Base-by-base conservation (phyloP, 2,888 invertebrate genomes). In the Nyleta sp. region DNA sequence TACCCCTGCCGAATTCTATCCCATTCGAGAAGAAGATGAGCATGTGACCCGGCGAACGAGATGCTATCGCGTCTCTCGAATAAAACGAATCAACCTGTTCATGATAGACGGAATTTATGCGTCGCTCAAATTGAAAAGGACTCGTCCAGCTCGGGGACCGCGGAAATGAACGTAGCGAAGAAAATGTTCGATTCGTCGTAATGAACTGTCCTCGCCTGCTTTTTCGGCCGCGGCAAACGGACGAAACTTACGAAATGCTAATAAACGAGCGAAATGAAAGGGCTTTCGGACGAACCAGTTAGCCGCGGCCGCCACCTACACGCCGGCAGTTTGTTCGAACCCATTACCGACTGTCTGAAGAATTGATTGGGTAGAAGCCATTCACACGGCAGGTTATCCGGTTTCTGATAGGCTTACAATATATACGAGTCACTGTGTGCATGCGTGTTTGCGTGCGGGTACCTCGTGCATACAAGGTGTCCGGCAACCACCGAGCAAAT, bases 281-380 rank as follows among this genome's bases (percentile, higher is more conserved):
- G 70, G 46, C 71, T 77, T 38, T 65, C 22, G 65, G 53, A 60
- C 71, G 65, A 65, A 71, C 77, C 77, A 72, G 71, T 67, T 71
- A 74, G 13, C 48, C 68, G 6, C 68, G 6, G 64, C 70, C 67
- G 57, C 70, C 78, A 72, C 79, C 79, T 79, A 79, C 79, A 74
- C 74, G 57, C 60, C 79, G 79, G 79, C 75, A 71, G 75, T 74
- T 79, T 62, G 74, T 79, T 71, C 74, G 75, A 79, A 71, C 70
- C 79, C 74, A 79, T 79, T 79, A 75, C 74, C 55, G 74, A 62
- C 78, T 78, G 73, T 70, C 78, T 53, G 55, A 53, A 74, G 74
- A 78, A 78, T 78, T 78, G 78, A 78, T 78, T 78, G 73, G 78
- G 74, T 73, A 78, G 73, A 73, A 78, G 73, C 64, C 73, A 73